These are phyloP conservation scores for Seira ritae DNA, from an alignment of 2,888 invertebrate genomes.

Conservation along the genomic window DNA sequence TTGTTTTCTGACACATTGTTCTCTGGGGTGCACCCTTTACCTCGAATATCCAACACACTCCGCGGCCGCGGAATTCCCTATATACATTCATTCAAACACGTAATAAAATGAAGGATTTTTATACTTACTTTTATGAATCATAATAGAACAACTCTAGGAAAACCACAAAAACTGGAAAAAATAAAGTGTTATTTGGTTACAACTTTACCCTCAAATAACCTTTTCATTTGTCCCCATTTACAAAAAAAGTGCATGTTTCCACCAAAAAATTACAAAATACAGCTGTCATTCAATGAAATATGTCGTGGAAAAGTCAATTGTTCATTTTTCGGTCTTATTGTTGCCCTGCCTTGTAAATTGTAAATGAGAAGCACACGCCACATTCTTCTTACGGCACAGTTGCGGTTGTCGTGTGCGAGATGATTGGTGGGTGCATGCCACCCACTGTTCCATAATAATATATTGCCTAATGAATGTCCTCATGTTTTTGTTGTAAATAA, in stretches of 20 bases:
- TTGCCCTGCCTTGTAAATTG: conserved; percentile 11
- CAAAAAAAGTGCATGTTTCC: conserved; percentile 57
- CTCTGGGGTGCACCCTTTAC: neutral
- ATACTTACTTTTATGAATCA: neutral
- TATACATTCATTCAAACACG: no score
- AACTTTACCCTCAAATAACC: conserved; percentile 27
- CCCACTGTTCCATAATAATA: conserved; percentile 59
- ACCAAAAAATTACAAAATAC: conserved; percentile 57
- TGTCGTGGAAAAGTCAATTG: conserved; percentile 58
- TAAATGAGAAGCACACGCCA: conserved; percentile 45
- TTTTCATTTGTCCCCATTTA: conserved; percentile 45
- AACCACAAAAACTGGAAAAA: conserved; percentile 37
- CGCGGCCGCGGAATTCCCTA: no score
- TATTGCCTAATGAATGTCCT: conserved; percentile 55
- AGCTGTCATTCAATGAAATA: conserved; percentile 60
- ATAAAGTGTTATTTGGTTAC: conserved; percentile 53
- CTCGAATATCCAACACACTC: no score
- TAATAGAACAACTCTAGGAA: neutral
- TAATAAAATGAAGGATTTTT: neutral
- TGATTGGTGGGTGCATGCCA: conserved; percentile 56
- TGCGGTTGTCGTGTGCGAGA: conserved; percentile 48
- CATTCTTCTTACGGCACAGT: conserved; percentile 13
- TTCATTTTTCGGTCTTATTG: conserved; percentile 49
- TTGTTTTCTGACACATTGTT: conserved; percentile 20
- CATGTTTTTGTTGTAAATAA: conserved; percentile 51